A percentile compares a stretch with the other conserved stretches of the same genome.
These are phyloP conservation scores for Oncorhynchus nerka DNA, from an alignment of 2,113 vertebrate species.

Conservation along the genomic window DNA sequence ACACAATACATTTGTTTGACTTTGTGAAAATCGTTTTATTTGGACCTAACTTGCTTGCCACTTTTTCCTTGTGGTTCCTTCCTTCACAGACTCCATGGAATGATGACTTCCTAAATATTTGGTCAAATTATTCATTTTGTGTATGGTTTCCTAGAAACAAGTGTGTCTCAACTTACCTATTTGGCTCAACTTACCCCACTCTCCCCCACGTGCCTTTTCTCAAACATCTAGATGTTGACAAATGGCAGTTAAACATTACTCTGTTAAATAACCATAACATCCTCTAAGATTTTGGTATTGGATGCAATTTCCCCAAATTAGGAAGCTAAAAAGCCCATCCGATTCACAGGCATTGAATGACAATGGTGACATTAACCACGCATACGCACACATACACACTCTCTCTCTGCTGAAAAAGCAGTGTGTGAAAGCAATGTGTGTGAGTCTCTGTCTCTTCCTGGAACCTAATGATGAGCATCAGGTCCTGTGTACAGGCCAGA, in stretches of 20 bases:
- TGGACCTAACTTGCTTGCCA: too few species aligned
- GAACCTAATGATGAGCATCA: background rate
- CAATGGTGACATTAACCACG: constrained; percentile 2
- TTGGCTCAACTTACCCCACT: too few species aligned
- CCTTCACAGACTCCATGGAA: too few species aligned
- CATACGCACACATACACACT: background rate
- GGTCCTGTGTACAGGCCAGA: constrained; percentile 18
- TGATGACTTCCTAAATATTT: too few species aligned
- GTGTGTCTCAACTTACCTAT: too few species aligned
- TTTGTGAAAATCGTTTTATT: too few species aligned
- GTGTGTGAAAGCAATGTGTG: background rate
- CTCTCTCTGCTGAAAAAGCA: background rate
- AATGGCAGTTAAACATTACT: background rate
- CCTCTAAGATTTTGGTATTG: background rate
- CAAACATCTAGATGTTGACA: background rate
- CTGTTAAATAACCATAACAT: constrained; percentile 8
- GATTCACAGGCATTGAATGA: background rate
- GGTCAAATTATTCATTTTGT: too few species aligned
- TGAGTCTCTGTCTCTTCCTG: background rate
- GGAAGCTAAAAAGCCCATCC: background rate
- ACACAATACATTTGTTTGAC: too few species aligned
- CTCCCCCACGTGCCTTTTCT: background rate
- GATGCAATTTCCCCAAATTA: background rate
- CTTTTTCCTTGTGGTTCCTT: too few species aligned
- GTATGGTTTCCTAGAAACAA: too few species aligned